A percentile compares a stretch with the other conserved stretches of the same genome.
Evolutionary conservation across 1,140 invertebrate genomes (phyloP).

Genomic region (Babylonia areolata): DNA sequence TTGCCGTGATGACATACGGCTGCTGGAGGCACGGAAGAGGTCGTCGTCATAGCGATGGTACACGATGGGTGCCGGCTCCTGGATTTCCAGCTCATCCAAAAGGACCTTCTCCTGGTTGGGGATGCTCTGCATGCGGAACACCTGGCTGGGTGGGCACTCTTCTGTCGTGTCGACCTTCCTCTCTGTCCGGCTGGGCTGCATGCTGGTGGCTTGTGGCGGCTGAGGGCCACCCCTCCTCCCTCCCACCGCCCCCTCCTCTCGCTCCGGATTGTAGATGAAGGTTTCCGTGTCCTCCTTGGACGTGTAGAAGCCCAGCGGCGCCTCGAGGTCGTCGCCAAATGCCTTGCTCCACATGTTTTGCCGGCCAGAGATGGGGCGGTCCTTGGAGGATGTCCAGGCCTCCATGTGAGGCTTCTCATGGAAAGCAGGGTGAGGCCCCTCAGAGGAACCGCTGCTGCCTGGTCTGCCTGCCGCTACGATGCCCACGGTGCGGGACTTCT

Average conservation of each 20-base stretch:
- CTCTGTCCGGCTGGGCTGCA: neutral
- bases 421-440: neutral
- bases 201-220: neutral
- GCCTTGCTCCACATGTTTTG: neutral
- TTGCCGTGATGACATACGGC: neutral
- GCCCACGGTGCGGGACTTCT: neutral
- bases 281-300: neutral
- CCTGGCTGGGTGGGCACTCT: neutral
- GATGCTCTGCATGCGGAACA: slow-evolving; percentile 11
- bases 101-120: slow-evolving; percentile 7
- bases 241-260: neutral
- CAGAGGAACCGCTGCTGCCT: neutral
- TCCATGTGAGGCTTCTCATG: slow-evolving; percentile 20
- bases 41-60: slow-evolving; percentile 20
- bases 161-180: neutral
- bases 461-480: neutral
- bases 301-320: slow-evolving; percentile 22
- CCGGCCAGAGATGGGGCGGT: neutral
- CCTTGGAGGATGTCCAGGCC: neutral
- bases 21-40: neutral
- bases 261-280: slow-evolving; percentile 15
- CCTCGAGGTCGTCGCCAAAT: neutral
- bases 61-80: slow-evolving; percentile 7
- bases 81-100: slow-evolving; percentile 22
- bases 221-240: neutral